Percentiles rank a stretch among this genome's conserved stretches.
These are phyloP conservation scores for Nymphalis c-album DNA, from an alignment of 2,888 invertebrate genomes.

Conservation along the genomic window DNA sequence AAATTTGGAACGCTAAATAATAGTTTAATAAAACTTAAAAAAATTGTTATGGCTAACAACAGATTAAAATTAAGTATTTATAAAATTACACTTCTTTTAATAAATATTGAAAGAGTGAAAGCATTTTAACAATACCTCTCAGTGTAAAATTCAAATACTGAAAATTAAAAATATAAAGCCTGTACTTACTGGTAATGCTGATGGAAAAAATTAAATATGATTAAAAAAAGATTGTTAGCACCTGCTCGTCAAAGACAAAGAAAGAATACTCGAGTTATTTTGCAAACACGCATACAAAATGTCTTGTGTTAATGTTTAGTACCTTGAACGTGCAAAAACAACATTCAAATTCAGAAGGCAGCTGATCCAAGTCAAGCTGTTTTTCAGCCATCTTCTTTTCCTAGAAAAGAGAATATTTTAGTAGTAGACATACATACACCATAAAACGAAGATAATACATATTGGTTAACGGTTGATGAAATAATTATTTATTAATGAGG, in stretches of 20 bases:
- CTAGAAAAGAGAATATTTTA: conserved; percentile 79
- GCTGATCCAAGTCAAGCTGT: conserved; percentile 91
- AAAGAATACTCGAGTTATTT: conserved; percentile 26
- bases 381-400: conserved; percentile 87
- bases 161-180: conserved; percentile 29
- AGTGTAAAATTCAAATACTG: conserved; percentile 12
- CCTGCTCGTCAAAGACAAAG: conserved; percentile 36
- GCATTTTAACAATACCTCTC: background rate
- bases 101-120: background rate
- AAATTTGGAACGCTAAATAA: background rate
- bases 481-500: background rate
- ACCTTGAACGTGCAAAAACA: conserved; percentile 98
- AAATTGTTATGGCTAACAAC: background rate
- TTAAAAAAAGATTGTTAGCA: conserved; percentile 34
- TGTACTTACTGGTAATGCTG: conserved; percentile 53
- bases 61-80: background rate
- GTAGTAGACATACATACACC: conserved; percentile 46
- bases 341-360: conserved; percentile 97
- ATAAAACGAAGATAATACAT: conserved; percentile 12
- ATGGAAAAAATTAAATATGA: conserved; percentile 47
- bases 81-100: background rate
- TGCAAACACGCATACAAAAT: conserved; percentile 29
- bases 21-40: background rate
- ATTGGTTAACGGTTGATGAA: conserved; percentile 4
- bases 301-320: conserved; percentile 72